Evolutionary conservation across 2,113 vertebrate genomes (phyloP), one percentile per base, ranked within the genome.

Genomic region (Bagarius yarrelli): DNA sequence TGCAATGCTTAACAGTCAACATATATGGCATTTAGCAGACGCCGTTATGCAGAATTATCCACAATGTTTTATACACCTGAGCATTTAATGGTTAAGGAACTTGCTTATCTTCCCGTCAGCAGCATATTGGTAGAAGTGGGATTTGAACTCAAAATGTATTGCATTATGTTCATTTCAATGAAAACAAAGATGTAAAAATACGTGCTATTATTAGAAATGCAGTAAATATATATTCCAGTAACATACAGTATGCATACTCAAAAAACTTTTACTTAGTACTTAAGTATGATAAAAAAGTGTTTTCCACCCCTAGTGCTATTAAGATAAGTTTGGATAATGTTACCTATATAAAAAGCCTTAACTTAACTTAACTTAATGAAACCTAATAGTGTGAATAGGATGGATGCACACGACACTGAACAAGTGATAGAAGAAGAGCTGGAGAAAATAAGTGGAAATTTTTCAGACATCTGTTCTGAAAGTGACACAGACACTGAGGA

Each of bases 351-450:
- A 61, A 61, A 16, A 21, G 34, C 47, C 15, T 57, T 56, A 12
- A 60, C 15, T 57, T 56, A 12, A 56, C 32, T 67, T 25, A 13
- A 52, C 15, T 44, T 15, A 3, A 40, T 40, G 36, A 47, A 47
- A 47, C 5, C 44, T 47, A 47, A 47, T 50, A 55, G 15, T 60
- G 14, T 36, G 57, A 40, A 44, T 57, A 90, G 87, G 86, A 83
- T 92, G 86, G 89, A 91, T 5, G 85, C 85, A 66, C 81, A 89
- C 32, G 86, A 87, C 56, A 83, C 91, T 44, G 86, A 86, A 79
- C 88, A 91, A 85, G 84, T 91, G 82, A 82, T 94, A 84, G 87
- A 91, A 83, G 88, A 79, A 60, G 92, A 95, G 87, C 63, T 94
- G 81, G 86, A 86, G 56, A 89, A 90, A 84, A 82, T 92, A 56